Base-by-base conservation (phyloP, 2,113 vertebrate species). In the Seriola rivoliana region DNA sequence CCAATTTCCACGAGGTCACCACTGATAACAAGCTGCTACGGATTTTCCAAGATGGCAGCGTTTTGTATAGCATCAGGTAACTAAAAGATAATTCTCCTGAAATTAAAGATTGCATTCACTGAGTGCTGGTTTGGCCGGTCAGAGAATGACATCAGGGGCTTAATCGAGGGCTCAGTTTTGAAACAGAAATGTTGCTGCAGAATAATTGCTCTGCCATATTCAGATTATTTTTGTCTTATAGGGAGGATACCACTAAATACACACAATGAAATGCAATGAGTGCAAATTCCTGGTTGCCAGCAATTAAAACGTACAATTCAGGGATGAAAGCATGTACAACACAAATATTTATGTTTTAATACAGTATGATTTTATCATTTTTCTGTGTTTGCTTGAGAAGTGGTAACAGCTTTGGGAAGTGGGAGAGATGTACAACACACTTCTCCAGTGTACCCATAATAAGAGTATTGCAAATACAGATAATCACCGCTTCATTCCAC, bases 41-140 rank as follows among this genome's bases (percentile, higher is more conserved):
- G 68, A 97, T 98, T 93, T 99, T 98, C 94, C 97, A 97, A 92
- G 96, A 98, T 0, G 97, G 97, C 76, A 98, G 96, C 0, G 97
- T 98, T 69, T 95, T 99, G 63, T 99, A 98, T 88, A 98, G 97
- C 82, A 99, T 98, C 87, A 97, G 97, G 97, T 98, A 81, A 85
- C 32, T 32, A 34, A 29, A 29, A 75, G 36, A 73, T 71, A 21
- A 44, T 46, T 19, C 29, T 75, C 13, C 8, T 8, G 66, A 40
- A 68, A 17, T 2, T 21, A 34, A 63, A 58, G 38, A 60, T 60
- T 6, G 29, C 25, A 59, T 23, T 17, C 4, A 1, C 4, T 64
- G 16, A 17, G 5, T 46, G 0, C 6, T 40, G 8, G 44, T 12
- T 6, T 13, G 23, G 44, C 5, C 40, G 44, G 36, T 8, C 62